Evolutionary conservation across 2,797 vertebrate species (phyloP), one percentile per base, ranked within the genome.

Genomic region (Hypotaenidia philippensis): DNA sequence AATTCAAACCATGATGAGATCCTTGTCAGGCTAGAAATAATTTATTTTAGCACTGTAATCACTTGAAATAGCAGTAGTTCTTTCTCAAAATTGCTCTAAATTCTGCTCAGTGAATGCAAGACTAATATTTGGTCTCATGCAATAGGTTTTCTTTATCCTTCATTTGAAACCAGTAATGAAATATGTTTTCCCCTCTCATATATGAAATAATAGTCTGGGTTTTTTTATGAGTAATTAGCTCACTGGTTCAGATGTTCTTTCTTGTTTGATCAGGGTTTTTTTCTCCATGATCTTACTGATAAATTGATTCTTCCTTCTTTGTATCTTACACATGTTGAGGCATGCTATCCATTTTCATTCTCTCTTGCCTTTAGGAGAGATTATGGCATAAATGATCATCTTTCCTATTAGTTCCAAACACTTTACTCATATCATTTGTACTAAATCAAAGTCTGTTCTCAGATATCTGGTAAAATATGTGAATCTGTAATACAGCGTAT

Each of bases 31-130:
- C 85, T 97, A 94, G 89, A 96, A 93, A 93, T 74, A 91, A 88
- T 57, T 41, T 93, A 88, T 96, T 97, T 97, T 94, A 91, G 70
- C 91, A 60, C 55, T 83, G 80, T 90, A 94, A 95, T 97, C 86
- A 66, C 87, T 97, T 95, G 78, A 94, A 97, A 97, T 93, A 95
- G 92, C 81, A 92, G 72, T 92, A 93, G 68, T 96, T 96, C 96
- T 87, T 90, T 90, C 81, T 96, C 91, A 95, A 94, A 96, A 91
- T 97, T 96, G 71, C 92, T 95, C 87, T 94, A 92, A 90, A 91
- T 95, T 94, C 81, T 82, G 25, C 38, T 83, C 78, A 83, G 49
- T 87, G 72, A 83, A 93, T 95, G 52, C 53, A 94, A 89, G 82
- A 96, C 87, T 93, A 86, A 72, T 94, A 95, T 95, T 96, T 96